phyloP scores from a whole-genome alignment of 2,113 vertebrate genomes.

The Pelusios castaneus region DNA sequence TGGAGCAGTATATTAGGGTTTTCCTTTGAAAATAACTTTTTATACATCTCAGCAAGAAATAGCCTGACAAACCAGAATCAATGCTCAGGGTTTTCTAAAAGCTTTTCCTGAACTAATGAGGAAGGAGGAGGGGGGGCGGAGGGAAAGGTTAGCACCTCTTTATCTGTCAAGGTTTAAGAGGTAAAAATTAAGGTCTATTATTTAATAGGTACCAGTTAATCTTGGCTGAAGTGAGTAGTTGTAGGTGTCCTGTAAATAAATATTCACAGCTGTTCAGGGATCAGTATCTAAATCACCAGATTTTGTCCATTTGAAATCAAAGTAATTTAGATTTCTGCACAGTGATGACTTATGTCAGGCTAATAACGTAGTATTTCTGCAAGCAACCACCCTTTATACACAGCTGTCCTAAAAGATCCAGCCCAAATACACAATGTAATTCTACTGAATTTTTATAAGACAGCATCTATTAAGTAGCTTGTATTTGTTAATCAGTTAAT shows the following conservation, averaged over 20 bases:
- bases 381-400: neutral
- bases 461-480: neutral
- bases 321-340: neutral
- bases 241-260: neutral
- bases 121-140: no score
- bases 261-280: neutral
- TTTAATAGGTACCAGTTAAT: neutral
- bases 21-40: neutral
- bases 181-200: neutral
- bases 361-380: neutral
- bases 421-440: rapidly evolving
- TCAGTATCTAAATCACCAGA: neutral
- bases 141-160: neutral
- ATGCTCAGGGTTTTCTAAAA: neutral
- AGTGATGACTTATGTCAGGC: neutral
- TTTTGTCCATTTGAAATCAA: neutral
- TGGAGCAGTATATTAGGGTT: neutral
- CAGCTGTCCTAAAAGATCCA: neutral
- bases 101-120: neutral
- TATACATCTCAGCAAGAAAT: neutral
- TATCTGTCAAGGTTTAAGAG: neutral
- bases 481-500: neutral
- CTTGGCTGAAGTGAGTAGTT: neutral
- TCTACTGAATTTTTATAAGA: neutral
- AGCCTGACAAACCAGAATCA: neutral